A percentile compares a stretch with the other conserved stretches of the same genome.
Conservation (phyloP, 2,797 vertebrate genomes). For the Oreortyx pictus region DNA sequence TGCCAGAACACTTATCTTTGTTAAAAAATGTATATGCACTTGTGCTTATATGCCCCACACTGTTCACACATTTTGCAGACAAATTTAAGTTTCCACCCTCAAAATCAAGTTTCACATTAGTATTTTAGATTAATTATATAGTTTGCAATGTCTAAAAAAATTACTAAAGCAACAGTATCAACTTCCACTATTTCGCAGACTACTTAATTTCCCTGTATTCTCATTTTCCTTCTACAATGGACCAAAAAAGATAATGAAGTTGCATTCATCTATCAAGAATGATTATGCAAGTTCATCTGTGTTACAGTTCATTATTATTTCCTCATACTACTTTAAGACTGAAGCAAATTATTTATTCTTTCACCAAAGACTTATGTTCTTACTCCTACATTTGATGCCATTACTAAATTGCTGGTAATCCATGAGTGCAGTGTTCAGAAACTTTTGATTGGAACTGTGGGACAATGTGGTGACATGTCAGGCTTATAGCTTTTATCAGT, state of each 20-base stretch:
- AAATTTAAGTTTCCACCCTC: background rate
- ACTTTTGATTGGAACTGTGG: background rate
- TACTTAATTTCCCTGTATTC: background rate
- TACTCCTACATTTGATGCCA: background rate
- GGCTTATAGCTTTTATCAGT: background rate
- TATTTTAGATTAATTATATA: background rate
- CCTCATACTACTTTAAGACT: background rate
- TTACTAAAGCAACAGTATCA: background rate
- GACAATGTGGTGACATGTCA: background rate
- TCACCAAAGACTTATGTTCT: background rate
- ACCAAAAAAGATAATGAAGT: background rate
- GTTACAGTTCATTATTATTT: background rate
- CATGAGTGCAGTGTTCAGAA: fast-evolving
- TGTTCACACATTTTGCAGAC: background rate
- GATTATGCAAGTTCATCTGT: background rate
- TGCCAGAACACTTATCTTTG: background rate
- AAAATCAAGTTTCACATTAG: background rate
- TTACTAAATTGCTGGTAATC: background rate
- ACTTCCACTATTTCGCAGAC: background rate
- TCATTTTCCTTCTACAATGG: background rate
- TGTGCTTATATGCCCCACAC: background rate
- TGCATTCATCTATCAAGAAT: background rate
- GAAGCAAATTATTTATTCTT: background rate
- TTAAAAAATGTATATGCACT: background rate
- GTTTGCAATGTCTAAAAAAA: background rate